Evolutionary conservation across 2,888 invertebrate genomes (phyloP).

Genomic region (Chrysomela aeneicollis): DNA sequence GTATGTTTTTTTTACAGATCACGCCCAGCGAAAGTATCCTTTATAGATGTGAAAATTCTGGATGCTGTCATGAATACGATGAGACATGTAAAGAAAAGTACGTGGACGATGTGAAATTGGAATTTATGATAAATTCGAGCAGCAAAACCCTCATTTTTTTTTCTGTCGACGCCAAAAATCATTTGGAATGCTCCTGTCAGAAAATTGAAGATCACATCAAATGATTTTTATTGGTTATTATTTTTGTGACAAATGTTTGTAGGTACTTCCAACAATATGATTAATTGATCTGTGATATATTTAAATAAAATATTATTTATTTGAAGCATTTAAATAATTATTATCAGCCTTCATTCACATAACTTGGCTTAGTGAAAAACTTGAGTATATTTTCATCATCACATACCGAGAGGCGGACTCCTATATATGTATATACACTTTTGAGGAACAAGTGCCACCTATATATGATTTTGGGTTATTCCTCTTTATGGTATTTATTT

Average conservation of each 20-base stretch:
- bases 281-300: conserved; percentile 7
- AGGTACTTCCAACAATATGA: too few relatives aligned
- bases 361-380: too few relatives aligned
- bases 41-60: conserved; percentile 23
- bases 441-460: too few relatives aligned
- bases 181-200: conserved; percentile 19
- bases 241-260: too few relatives aligned
- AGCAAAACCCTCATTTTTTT: not conserved
- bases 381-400: too few relatives aligned
- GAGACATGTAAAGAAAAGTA: conserved; percentile 9
- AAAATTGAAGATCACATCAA: not conserved
- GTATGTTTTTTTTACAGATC: conserved; percentile 30
- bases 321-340: too few relatives aligned
- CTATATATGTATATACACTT: too few relatives aligned
- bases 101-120: conserved; percentile 4
- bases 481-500: too few relatives aligned
- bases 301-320: not conserved
- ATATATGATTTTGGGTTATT: too few relatives aligned
- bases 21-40: conserved; percentile 15
- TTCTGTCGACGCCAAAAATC: conserved; percentile 6
- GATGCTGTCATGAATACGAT: conserved; percentile 19
- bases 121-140: not conserved
- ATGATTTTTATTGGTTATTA: too few relatives aligned
- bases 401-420: too few relatives aligned
- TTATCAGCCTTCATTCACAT: too few relatives aligned